These are phyloP conservation scores for Podargus strigoides DNA, from an alignment of 2,797 vertebrate species.

Conservation along the genomic window DNA sequence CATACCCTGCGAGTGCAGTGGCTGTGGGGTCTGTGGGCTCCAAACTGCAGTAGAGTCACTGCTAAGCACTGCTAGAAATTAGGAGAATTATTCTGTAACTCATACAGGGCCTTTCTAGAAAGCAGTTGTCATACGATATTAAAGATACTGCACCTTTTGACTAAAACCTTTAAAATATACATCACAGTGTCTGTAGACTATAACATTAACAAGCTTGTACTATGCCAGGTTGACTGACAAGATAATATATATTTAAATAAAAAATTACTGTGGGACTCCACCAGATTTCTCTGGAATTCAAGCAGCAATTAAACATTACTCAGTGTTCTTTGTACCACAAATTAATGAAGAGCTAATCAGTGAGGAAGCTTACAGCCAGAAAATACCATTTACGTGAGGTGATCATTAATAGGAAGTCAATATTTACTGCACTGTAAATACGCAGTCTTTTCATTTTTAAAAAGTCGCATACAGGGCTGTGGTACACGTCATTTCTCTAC, in stretches of 20 bases:
- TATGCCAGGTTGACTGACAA: constrained; percentile 12
- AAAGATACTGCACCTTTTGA: not conserved
- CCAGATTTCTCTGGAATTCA: constrained; percentile 3
- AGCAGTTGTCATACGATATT: not conserved
- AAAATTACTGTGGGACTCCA: not conserved
- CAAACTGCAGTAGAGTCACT: not conserved
- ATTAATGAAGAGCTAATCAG: not conserved
- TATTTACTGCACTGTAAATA: not conserved
- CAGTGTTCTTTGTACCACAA: not conserved
- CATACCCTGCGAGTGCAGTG: not conserved
- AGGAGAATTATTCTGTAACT: not conserved
- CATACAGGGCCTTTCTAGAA: not conserved
- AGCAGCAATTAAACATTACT: not conserved
- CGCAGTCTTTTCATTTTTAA: not conserved
- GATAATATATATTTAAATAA: constrained; percentile 31
- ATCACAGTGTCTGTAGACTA: not conserved
- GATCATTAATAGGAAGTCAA: not conserved
- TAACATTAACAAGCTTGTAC: not conserved
- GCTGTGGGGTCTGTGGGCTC: not conserved
- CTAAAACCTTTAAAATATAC: constrained; percentile 20
- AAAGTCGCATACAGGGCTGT: not conserved
- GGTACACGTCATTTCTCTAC: not conserved
- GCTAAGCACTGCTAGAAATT: not conserved
- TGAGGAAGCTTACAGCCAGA: not conserved
- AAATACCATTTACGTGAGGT: not conserved